These are phyloP conservation scores for Ia io DNA, from an alignment of 2,113 vertebrate genomes.

Conservation along the genomic window DNA sequence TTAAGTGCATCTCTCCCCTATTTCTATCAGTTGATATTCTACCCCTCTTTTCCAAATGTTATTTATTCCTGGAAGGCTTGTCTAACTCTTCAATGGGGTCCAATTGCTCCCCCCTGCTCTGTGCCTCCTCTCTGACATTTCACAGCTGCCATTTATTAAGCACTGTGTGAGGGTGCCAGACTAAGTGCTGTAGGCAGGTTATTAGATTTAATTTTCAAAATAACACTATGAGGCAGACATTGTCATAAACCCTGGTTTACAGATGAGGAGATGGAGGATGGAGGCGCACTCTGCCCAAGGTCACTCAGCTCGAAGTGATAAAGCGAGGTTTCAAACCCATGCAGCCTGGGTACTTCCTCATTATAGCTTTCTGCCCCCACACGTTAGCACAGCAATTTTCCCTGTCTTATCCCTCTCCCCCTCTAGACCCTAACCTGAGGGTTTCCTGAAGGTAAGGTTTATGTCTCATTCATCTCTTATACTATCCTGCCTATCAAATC, in stretches of 20 bases:
- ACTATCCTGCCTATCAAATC: not conserved
- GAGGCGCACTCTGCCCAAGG: not conserved
- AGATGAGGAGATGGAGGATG: not conserved
- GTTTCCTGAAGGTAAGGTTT: not conserved
- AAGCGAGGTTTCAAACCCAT: not conserved
- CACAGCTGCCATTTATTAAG: not conserved
- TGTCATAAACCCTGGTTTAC: not conserved
- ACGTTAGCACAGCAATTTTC: not conserved
- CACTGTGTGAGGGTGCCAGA: not conserved
- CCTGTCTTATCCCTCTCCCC: not conserved
- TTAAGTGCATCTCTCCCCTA: accelerated
- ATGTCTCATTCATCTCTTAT: not conserved
- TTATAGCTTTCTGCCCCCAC: not conserved
- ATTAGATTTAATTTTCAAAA: not conserved
- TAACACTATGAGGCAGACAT: not conserved
- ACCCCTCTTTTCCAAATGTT: not conserved
- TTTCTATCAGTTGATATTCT: not conserved
- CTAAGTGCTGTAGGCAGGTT: not conserved
- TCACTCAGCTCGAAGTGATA: not conserved
- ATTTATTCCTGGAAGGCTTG: not conserved
- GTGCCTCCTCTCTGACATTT: not conserved
- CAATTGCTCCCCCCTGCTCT: not conserved
- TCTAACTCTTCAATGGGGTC: not conserved
- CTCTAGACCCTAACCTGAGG: not conserved
- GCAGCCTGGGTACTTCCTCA: not conserved